A percentile compares a stretch with the other conserved stretches of the same genome.
Conservation (phyloP, 1,140 invertebrate species). For the Drosophila saltans region DNA sequence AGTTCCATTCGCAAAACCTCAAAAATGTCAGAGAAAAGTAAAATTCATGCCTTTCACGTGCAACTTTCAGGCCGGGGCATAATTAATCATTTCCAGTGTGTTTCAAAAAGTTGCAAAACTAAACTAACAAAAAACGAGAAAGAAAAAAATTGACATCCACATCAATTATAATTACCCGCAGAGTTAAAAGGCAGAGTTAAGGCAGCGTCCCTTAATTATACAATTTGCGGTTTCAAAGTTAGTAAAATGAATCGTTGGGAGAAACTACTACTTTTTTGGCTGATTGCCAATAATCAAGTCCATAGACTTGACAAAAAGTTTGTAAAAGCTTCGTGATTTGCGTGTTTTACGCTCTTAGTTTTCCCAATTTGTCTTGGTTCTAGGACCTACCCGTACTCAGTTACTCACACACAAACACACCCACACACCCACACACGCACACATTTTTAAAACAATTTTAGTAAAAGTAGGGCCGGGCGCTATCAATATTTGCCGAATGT, state of each 20-base stretch:
- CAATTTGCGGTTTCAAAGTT: constrained; percentile 54
- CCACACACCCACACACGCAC: not conserved
- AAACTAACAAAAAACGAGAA: constrained; percentile 39
- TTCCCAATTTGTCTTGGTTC: constrained; percentile 67
- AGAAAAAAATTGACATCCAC: constrained; percentile 49
- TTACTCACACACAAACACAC: not conserved
- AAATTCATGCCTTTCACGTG: constrained; percentile 72
- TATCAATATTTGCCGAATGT: constrained; percentile 83
- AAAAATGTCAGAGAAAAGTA: constrained; percentile 46
- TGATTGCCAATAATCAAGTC: constrained; percentile 73
- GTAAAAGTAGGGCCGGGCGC: constrained; percentile 34
- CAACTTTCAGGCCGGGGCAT: constrained; percentile 55
- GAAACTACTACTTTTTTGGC: constrained; percentile 41
- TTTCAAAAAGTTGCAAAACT: constrained; percentile 23
- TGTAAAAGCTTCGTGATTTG: constrained; percentile 68
- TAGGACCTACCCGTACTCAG: not conserved
- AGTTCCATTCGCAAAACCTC: constrained; percentile 38
- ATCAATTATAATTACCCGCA: constrained; percentile 76
- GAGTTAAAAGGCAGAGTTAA: constrained; percentile 6
- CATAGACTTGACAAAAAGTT: constrained; percentile 50
- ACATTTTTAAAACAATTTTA: constrained; percentile 80
- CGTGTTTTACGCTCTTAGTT: constrained; percentile 69
- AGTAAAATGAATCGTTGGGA: constrained; percentile 19
- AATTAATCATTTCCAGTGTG: constrained; percentile 70
- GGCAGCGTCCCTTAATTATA: constrained; percentile 61